Conservation (phyloP, 1,140 invertebrate species). For the Nixonia krombeini region DNA sequence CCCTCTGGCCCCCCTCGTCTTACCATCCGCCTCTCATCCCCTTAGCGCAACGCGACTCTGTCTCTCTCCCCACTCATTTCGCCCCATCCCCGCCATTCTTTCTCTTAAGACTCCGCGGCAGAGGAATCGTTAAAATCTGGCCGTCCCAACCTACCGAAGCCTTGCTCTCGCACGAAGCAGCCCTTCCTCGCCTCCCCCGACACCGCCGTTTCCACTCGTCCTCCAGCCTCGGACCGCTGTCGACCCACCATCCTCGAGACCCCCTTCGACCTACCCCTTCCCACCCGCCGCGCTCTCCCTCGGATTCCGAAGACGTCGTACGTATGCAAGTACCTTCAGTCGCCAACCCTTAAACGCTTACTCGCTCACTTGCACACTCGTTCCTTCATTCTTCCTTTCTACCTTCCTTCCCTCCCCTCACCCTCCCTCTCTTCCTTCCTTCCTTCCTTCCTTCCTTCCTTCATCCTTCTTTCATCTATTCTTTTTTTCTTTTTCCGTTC, state of each 20-base stretch:
- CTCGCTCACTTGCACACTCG: no score
- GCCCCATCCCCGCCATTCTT: constrained; percentile 68
- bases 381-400: no score
- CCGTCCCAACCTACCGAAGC: constrained; percentile 58
- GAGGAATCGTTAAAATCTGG: constrained; percentile 74
- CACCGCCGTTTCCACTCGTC: constrained; percentile 8
- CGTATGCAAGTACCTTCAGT: constrained; percentile 50
- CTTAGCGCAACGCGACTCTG: constrained; percentile 18
- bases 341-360: constrained; percentile 68
- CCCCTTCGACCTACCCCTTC: constrained; percentile 30
- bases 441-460: no score
- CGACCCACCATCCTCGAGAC: background rate
- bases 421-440: no score
- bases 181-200: constrained; percentile 4
- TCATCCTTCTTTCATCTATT: no score
- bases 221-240: background rate
- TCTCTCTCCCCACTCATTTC: constrained; percentile 52
- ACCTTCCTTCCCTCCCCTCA: no score
- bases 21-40: constrained; percentile 42
- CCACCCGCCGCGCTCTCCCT: constrained; percentile 16
- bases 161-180: constrained; percentile 18
- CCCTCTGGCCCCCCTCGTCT: constrained; percentile 51
- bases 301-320: constrained; percentile 47
- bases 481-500: no score
- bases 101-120: constrained; percentile 73